Conservation (phyloP, 2,113 vertebrate species). For the Cyrtonyx montezumae region DNA sequence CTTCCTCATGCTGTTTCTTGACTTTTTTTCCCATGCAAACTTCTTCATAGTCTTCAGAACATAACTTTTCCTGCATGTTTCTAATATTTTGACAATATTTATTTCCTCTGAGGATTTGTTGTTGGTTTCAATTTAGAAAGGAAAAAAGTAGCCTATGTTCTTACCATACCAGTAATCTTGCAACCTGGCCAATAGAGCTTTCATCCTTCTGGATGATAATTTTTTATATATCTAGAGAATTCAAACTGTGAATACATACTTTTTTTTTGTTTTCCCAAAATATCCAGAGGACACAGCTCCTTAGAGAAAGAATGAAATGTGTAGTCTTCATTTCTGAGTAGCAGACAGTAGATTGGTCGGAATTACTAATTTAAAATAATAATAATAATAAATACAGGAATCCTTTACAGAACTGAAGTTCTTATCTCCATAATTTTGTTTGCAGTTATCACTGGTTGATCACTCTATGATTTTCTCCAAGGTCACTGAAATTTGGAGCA, state of each 20-base stretch:
- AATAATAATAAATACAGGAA: background rate
- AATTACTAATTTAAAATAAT: background rate
- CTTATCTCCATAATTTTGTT: background rate
- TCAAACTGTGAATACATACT: background rate
- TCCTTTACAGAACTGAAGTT: background rate
- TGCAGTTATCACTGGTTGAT: background rate
- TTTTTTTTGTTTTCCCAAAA: background rate
- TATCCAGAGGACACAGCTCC: background rate
- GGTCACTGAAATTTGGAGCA: background rate
- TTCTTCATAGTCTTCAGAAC: background rate
- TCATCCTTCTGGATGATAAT: background rate
- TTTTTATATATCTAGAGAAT: background rate
- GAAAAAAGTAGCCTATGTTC: background rate
- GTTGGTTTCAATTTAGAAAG: background rate
- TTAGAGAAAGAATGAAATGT: background rate
- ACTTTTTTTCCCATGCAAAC: background rate
- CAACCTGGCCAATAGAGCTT: background rate
- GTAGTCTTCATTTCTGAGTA: background rate
- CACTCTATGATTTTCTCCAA: background rate
- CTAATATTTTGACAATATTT: constrained; percentile 50
- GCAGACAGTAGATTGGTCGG: background rate
- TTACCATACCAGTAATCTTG: background rate
- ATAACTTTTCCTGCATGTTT: background rate
- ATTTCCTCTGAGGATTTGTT: constrained; percentile 21
- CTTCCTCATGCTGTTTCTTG: background rate